Conservation (phyloP, 2,113 vertebrate genomes). For the Callopanchax toddi region DNA sequence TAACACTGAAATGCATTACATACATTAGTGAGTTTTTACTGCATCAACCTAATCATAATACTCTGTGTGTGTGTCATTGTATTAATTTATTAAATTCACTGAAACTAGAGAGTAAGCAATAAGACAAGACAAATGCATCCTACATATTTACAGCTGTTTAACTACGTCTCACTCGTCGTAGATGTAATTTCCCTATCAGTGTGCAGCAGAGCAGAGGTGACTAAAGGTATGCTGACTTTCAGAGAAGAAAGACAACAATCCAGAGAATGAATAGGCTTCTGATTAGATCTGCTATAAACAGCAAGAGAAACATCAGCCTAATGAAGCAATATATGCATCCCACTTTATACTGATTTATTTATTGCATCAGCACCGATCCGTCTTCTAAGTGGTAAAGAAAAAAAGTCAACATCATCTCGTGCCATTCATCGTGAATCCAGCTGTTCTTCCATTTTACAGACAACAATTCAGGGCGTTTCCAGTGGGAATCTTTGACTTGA, state of each 20-base stretch:
- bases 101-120: too few relatives aligned
- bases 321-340: conserved; percentile 1
- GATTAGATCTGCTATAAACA: conserved; percentile 2
- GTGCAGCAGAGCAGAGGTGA: too few relatives aligned
- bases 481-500: conserved; percentile 40
- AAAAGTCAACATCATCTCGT: conserved; percentile 14
- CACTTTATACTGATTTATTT: conserved; percentile 20
- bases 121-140: too few relatives aligned
- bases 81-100: too few relatives aligned
- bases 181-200: too few relatives aligned
- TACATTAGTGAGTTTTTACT: too few relatives aligned
- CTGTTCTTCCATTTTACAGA: conserved; percentile 29
- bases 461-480: conserved; percentile 20
- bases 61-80: too few relatives aligned
- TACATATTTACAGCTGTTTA: too few relatives aligned
- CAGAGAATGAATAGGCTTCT: neutral
- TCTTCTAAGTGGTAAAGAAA: conserved; percentile 32
- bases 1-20: neutral
- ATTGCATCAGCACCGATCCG: conserved; percentile 1
- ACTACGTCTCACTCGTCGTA: too few relatives aligned
- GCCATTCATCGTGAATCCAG: conserved; percentile 33
- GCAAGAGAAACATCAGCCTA: neutral
- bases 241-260: neutral
- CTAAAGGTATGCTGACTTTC: too few relatives aligned
- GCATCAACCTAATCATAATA: too few relatives aligned